Conservation (phyloP, 2,797 vertebrate genomes). For the Enteromius unitaeniatus region DNA sequence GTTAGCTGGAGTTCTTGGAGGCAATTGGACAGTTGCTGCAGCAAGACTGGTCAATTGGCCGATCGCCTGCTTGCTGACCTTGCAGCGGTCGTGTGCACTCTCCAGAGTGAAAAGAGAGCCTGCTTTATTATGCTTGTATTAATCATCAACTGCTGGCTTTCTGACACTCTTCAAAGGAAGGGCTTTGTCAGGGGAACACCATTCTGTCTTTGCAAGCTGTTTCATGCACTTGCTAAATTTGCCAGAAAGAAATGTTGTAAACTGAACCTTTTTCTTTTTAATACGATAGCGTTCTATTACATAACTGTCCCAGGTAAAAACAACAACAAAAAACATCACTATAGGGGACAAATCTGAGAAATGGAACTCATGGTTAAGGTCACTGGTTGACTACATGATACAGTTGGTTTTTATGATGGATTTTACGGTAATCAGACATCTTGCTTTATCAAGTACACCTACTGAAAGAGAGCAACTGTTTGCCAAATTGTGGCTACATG, state of each 20-base stretch:
- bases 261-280: constrained; percentile 35
- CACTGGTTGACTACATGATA: neutral
- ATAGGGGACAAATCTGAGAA: neutral
- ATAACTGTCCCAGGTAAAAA: neutral
- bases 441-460: neutral
- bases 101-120: constrained; percentile 72
- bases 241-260: neutral
- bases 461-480: neutral
- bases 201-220: constrained; percentile 21
- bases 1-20: constrained; percentile 28
- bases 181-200: constrained; percentile 35
- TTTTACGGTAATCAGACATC: neutral
- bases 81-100: constrained; percentile 67
- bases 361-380: neutral
- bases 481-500: neutral
- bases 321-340: too few species aligned
- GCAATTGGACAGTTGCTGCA: constrained; percentile 12
- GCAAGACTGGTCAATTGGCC: constrained; percentile 61
- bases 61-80: constrained; percentile 73
- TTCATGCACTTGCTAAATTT: constrained; percentile 13
- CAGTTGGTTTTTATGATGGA: neutral
- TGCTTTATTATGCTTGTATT: constrained; percentile 70
- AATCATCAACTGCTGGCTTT: constrained; percentile 57
- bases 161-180: constrained; percentile 46
- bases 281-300: neutral